Percentiles rank a stretch among this genome's conserved stretches.
These are phyloP conservation scores for Lissonota sp. DNA, from an alignment of 2,888 invertebrate species.

Conservation along the genomic window DNA sequence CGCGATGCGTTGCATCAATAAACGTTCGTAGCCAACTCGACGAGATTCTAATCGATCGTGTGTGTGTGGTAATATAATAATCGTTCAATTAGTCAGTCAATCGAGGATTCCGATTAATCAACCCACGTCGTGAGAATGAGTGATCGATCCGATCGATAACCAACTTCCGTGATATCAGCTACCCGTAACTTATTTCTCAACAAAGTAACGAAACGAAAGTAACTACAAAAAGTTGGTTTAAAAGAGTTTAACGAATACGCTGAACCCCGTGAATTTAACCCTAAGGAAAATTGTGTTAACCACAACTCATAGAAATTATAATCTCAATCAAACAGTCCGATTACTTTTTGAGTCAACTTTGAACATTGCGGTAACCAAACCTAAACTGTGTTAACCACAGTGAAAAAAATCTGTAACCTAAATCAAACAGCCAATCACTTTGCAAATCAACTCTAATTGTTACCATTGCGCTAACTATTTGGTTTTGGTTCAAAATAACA, in stretches of 20 bases:
- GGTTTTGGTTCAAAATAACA: background rate
- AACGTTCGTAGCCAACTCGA: conserved; percentile 1
- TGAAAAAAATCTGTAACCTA: background rate
- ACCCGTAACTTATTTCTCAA: background rate
- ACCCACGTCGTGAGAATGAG: background rate
- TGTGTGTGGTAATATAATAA: conserved; percentile 7
- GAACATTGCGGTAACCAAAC: background rate
- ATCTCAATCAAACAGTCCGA: background rate
- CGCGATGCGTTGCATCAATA: conserved; percentile 11
- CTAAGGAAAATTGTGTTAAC: too few species aligned
- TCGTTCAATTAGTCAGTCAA: conserved; percentile 47
- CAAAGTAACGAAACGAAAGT: background rate
- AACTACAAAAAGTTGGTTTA: too few species aligned
- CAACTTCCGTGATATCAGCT: too few species aligned
- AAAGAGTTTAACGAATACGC: too few species aligned
- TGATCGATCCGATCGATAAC: too few species aligned
- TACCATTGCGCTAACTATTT: background rate
- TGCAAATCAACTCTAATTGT: background rate
- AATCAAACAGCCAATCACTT: background rate
- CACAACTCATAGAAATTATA: too few species aligned
- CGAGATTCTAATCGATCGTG: conserved; percentile 45
- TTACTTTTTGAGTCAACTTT: background rate
- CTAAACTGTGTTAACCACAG: too few species aligned
- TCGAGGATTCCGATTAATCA: conserved; percentile 35
- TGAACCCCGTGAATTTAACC: too few species aligned